A percentile compares a stretch with the other conserved stretches of the same genome.
Conservation (phyloP, 2,888 invertebrate species). For the Oasisia sp. region DNA sequence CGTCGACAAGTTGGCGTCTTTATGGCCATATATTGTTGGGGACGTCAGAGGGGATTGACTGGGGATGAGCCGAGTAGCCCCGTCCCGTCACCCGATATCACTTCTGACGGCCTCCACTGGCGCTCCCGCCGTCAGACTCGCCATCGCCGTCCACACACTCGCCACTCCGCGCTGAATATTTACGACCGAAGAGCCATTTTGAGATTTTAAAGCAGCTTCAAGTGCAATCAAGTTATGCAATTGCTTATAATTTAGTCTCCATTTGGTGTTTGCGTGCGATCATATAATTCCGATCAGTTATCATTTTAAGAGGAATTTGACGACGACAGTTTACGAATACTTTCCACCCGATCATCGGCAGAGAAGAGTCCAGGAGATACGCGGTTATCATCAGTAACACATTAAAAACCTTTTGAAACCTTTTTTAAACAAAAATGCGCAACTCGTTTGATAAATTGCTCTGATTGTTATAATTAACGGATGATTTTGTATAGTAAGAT, state of each 20-base stretch:
- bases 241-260: neutral
- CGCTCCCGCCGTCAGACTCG: neutral
- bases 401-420: neutral
- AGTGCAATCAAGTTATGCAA: neutral
- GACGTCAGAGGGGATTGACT: neutral
- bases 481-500: neutral
- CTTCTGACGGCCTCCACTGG: neutral
- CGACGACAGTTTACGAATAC: too few relatives aligned
- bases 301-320: neutral
- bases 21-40: conserved; percentile 1
- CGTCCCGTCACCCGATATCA: neutral
- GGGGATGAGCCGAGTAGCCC: neutral
- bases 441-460: neutral
- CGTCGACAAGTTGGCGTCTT: neutral
- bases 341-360: neutral
- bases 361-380: neutral
- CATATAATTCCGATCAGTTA: neutral
- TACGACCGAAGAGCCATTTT: neutral
- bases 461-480: neutral
- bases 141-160: neutral
- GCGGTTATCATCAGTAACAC: neutral
- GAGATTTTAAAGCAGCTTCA: neutral
- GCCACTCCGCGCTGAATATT: neutral
- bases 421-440: too few relatives aligned
- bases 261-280: neutral